Conservation (phyloP, 2,113 vertebrate species). For the Ailurus styani region DNA sequence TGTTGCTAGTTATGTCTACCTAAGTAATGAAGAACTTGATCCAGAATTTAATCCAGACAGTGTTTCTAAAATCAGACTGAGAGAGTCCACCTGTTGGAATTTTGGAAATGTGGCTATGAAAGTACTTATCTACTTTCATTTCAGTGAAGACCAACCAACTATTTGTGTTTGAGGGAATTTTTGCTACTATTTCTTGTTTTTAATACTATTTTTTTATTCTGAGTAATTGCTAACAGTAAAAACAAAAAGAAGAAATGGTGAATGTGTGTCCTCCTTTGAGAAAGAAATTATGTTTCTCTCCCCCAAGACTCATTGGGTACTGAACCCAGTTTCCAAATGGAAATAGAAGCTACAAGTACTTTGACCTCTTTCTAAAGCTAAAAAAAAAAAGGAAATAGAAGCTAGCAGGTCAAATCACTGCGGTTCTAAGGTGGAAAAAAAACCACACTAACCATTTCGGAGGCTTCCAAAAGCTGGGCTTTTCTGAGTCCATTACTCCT, state of each 20-base stretch:
- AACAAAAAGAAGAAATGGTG: background rate
- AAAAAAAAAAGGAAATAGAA: too few species aligned
- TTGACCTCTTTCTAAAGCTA: too few species aligned
- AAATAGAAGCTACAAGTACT: background rate
- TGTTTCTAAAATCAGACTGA: background rate
- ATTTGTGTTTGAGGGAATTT: background rate
- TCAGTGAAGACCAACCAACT: background rate
- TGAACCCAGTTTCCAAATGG: background rate
- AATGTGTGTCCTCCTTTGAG: background rate
- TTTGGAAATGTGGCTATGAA: background rate
- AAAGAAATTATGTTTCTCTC: background rate
- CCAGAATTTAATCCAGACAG: background rate
- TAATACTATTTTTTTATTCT: background rate
- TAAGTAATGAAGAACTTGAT: background rate
- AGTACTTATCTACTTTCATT: background rate
- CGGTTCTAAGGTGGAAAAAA: background rate
- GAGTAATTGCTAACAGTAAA: background rate
- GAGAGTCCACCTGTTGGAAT: background rate
- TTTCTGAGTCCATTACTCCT: background rate
- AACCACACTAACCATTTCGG: background rate
- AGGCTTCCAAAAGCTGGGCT: background rate
- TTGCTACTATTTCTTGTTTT: background rate
- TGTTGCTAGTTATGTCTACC: background rate
- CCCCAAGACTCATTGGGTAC: background rate
- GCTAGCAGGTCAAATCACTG: background rate